Evolutionary conservation across 2,113 vertebrate genomes (phyloP).

Genomic region (Cygnus buccinator): DNA sequence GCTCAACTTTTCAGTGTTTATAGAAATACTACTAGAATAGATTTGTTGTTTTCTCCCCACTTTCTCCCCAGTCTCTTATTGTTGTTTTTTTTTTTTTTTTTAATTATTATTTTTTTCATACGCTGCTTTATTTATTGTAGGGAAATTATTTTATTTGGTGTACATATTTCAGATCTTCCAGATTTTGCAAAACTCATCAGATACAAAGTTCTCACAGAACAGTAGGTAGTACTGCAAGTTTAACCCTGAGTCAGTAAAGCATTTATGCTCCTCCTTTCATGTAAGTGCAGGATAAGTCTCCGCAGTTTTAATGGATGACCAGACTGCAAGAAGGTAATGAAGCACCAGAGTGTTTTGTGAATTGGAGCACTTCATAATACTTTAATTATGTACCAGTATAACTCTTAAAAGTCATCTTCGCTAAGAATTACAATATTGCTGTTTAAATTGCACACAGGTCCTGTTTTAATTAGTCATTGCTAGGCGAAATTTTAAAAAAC

Average conservation of each 20-base stretch:
- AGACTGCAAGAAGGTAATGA: not conserved
- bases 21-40: not conserved
- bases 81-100: not conserved
- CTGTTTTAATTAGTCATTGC: not conserved
- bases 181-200: not conserved
- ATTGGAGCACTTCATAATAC: not conserved
- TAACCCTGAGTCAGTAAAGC: not conserved
- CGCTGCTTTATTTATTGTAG: not conserved
- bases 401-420: not conserved
- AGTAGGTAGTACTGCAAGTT: not conserved
- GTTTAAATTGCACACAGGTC: not conserved
- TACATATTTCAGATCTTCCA: not conserved
- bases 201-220: not conserved
- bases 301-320: not conserved
- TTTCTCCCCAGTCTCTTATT: not conserved
- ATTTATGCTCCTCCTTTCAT: not conserved
- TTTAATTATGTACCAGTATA: not conserved
- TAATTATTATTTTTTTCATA: not conserved
- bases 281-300: not conserved
- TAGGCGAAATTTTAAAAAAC: not conserved
- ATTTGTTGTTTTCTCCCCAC: not conserved
- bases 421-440: not conserved
- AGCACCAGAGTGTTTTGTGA: not conserved
- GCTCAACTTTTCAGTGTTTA: not conserved
- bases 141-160: not conserved